Evolutionary conservation across 2,797 vertebrate genomes (phyloP).

Genomic region (Karalla daura): DNA sequence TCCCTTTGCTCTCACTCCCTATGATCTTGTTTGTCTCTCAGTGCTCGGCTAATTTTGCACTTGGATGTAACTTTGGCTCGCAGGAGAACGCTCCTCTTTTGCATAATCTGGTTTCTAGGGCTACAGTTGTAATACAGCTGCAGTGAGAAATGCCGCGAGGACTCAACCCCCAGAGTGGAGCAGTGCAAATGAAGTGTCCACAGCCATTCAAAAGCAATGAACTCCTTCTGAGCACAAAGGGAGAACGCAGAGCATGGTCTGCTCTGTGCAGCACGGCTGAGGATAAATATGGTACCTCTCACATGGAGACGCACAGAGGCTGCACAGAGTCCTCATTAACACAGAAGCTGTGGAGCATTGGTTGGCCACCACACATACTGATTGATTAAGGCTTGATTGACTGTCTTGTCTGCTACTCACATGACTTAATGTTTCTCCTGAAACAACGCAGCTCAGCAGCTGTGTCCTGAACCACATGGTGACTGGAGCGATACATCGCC

Average conservation of each 20-base stretch:
- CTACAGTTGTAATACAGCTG: conserved; percentile 58
- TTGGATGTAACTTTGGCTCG: conserved; percentile 66
- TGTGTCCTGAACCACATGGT: too few species aligned
- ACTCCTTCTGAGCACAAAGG: conserved; percentile 19
- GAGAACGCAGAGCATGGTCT: background rate
- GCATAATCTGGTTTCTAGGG: conserved; percentile 71
- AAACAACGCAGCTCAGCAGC: too few species aligned
- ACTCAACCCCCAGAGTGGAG: conserved; percentile 46
- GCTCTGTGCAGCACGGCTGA: background rate
- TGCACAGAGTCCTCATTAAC: too few species aligned
- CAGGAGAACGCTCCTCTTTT: conserved; percentile 62
- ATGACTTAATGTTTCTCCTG: too few species aligned
- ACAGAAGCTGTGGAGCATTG: too few species aligned
- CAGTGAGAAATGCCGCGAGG: conserved; percentile 34
- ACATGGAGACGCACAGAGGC: too few species aligned
- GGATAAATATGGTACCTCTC: conserved; percentile 27
- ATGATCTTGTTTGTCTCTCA: conserved; percentile 62
- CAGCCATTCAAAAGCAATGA: conserved; percentile 31
- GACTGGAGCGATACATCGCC: too few species aligned
- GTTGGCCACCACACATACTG: too few species aligned
- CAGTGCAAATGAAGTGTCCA: conserved; percentile 55
- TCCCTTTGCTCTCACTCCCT: conserved; percentile 28
- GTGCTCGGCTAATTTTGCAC: conserved; percentile 63
- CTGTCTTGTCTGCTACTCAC: too few species aligned
- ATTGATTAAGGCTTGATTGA: too few species aligned